These are phyloP conservation scores for Scaptodrosophila latifasciaeformis DNA, from an alignment of 2,888 invertebrate genomes.

Conservation along the genomic window DNA sequence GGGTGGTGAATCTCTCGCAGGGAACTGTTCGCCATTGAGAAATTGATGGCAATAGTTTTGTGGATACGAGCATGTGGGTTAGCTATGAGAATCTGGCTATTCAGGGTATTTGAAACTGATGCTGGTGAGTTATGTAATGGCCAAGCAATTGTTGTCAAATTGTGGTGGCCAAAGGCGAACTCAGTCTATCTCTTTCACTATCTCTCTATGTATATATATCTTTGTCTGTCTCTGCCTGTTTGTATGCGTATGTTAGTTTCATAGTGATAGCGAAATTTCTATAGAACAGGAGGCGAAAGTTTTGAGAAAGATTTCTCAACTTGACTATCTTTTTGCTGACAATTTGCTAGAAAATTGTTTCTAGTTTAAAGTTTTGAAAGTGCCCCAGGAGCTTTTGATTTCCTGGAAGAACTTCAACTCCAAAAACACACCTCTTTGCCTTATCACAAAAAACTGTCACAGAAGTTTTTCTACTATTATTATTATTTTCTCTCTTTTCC, in stretches of 20 bases:
- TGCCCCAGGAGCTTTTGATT: neutral
- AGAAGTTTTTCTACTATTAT: no score
- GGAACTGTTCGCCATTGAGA: constrained; percentile 29
- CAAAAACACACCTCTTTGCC: no score
- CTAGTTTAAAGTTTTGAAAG: neutral
- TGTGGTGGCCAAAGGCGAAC: constrained; percentile 15
- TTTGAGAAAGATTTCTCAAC: neutral
- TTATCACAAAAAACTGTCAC: no score
- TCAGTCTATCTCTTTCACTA: no score
- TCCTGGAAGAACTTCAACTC: no score
- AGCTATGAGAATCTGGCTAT: constrained; percentile 21
- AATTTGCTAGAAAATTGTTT: neutral
- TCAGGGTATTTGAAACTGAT: no score
- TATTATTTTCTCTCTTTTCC: no score
- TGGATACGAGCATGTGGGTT: no score
- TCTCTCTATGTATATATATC: no score
- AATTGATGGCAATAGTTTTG: constrained; percentile 17
- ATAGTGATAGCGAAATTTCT: constrained; percentile 30
- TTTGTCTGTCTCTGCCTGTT: no score
- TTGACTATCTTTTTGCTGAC: neutral
- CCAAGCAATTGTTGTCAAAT: constrained; percentile 36
- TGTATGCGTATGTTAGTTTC: no score
- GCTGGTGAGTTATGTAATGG: constrained; percentile 40
- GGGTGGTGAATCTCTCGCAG: neutral
- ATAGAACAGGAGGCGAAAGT: neutral